phyloP scores from a whole-genome alignment of 2,797 vertebrate species.

The Scolopax bukidnonensis region DNA sequence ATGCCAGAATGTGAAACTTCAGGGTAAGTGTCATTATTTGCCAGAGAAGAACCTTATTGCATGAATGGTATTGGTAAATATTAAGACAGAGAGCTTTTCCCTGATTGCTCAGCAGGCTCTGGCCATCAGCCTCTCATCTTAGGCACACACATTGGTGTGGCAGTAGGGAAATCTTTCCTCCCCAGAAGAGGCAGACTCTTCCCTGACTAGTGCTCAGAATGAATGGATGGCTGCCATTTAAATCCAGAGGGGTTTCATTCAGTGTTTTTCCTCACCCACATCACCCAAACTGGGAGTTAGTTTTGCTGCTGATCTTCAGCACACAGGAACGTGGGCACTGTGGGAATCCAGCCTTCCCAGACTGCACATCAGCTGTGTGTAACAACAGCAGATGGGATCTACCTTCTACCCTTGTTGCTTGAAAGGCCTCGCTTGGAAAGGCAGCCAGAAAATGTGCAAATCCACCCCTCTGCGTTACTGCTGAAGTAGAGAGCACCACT shows the following conservation, averaged over 20 bases:
- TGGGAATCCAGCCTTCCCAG: background rate
- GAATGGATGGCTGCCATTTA: background rate
- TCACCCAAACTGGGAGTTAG: background rate
- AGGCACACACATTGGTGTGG: background rate
- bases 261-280: background rate
- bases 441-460: background rate
- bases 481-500: background rate
- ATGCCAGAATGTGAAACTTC: fast-evolving
- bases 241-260: background rate
- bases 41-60: background rate
- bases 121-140: background rate
- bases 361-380: background rate
- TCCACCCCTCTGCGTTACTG: too few relatives aligned
- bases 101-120: background rate
- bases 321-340: background rate
- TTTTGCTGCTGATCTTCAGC: background rate
- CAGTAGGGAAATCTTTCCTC: background rate
- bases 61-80: background rate
- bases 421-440: background rate
- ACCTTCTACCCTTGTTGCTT: background rate
- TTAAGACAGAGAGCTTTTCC: background rate
- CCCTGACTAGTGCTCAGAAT: background rate
- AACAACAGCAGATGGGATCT: background rate
- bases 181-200: background rate
- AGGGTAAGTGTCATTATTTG: fast-evolving